A percentile compares a stretch with the other conserved stretches of the same genome.
Evolutionary conservation across 2,797 vertebrate genomes (phyloP).

Genomic region (Arctocebus calabarensis): DNA sequence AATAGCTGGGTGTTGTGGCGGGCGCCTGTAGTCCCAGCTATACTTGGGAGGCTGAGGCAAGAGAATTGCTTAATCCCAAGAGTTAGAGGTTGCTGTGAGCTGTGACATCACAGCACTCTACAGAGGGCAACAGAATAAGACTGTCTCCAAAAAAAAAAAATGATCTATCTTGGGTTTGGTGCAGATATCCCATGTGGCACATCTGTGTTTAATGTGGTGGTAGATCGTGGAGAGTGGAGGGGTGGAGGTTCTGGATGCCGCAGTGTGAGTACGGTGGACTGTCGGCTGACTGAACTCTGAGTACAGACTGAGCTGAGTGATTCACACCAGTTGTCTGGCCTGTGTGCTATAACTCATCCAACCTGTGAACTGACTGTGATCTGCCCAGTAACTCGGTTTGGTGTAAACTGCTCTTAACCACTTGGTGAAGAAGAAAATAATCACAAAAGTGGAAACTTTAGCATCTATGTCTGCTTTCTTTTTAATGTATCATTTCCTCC

Average conservation of each 20-base stretch:
- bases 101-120: too few species aligned
- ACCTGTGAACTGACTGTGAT: constrained; percentile 48
- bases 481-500: constrained; percentile 15
- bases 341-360: neutral
- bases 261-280: neutral
- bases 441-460: constrained; percentile 58
- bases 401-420: constrained; percentile 77
- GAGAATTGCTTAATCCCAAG: too few species aligned
- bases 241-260: constrained; percentile 31
- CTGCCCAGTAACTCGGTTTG: constrained; percentile 60
- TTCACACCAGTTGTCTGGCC: constrained; percentile 53
- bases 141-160: neutral
- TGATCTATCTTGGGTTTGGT: constrained; percentile 46
- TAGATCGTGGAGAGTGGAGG: neutral
- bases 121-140: too few species aligned
- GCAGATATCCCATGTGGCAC: constrained; percentile 43
- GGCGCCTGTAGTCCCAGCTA: too few species aligned
- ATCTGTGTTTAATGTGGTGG: neutral
- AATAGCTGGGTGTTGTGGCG: too few species aligned
- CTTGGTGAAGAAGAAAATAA: constrained; percentile 73
- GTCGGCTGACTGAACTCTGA: constrained; percentile 37
- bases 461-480: constrained; percentile 18
- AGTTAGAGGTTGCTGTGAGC: too few species aligned
- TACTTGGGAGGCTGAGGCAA: too few species aligned
- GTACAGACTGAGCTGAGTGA: constrained; percentile 31